A percentile compares a stretch with the other conserved stretches of the same genome.
phyloP scores from a whole-genome alignment of 2,113 vertebrate genomes.

The Cololabis saira region DNA sequence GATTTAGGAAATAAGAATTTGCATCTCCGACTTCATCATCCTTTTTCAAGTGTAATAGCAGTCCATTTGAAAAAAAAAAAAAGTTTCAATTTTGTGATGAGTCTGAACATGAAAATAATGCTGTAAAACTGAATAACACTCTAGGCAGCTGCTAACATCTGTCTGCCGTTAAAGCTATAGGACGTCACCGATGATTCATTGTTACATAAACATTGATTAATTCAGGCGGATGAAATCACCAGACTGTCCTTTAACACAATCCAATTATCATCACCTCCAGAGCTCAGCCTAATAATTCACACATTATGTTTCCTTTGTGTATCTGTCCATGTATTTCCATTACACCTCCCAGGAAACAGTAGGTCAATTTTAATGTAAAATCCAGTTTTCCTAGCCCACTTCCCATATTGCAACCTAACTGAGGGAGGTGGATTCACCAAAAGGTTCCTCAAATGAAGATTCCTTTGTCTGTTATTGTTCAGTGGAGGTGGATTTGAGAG shows the following conservation, averaged over 20 bases:
- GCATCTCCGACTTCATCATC: too few relatives aligned
- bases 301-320: neutral
- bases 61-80: too few relatives aligned
- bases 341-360: too few relatives aligned
- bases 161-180: too few relatives aligned
- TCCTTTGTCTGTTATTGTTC: neutral
- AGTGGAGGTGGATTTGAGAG: neutral
- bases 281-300: neutral
- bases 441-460: too few relatives aligned
- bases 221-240: neutral
- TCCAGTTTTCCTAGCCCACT: neutral
- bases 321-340: neutral
- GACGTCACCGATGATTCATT: neutral
- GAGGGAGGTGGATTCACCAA: neutral
- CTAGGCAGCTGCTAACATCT: too few relatives aligned
- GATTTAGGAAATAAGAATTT: too few relatives aligned
- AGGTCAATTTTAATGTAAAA: too few relatives aligned
- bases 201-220: slow-evolving; percentile 8
- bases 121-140: too few relatives aligned
- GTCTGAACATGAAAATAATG: too few relatives aligned
- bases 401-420: neutral
- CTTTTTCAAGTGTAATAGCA: too few relatives aligned
- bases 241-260: neutral
- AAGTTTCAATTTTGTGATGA: too few relatives aligned
- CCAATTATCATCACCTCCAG: neutral